Percentiles rank a stretch among this genome's conserved stretches.
Evolutionary conservation across 2,113 vertebrate species (phyloP).

Genomic region (Pampusana beccarii): DNA sequence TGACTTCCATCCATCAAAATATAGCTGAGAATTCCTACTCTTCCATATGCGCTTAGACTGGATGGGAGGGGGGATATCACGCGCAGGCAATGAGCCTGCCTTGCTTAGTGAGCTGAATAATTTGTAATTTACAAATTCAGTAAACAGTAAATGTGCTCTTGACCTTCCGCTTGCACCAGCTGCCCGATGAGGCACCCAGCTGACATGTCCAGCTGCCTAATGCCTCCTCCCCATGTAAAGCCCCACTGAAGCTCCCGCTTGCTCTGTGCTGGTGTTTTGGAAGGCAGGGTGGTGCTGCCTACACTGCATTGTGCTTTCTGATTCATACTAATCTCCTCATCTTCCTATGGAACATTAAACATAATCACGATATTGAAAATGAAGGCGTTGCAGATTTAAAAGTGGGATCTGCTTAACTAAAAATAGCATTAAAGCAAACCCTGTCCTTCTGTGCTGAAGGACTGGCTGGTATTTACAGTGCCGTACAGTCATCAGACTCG

Average conservation of each 20-base stretch:
- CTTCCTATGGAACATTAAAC: slow-evolving; percentile 66
- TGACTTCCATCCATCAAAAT: slow-evolving; percentile 32
- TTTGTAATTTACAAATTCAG: slow-evolving; percentile 58
- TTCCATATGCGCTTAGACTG: not conserved
- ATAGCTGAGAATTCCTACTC: slow-evolving; percentile 18
- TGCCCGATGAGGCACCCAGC: slow-evolving; percentile 62
- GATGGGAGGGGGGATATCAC: not conserved
- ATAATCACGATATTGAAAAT: slow-evolving; percentile 67
- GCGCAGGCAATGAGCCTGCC: not conserved
- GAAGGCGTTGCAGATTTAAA: slow-evolving; percentile 70
- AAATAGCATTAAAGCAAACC: slow-evolving; percentile 66
- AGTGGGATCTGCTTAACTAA: slow-evolving; percentile 68
- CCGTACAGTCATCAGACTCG: slow-evolving; percentile 42
- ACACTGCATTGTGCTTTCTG: slow-evolving; percentile 61
- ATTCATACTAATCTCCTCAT: slow-evolving; percentile 56
- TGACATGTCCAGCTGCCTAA: slow-evolving; percentile 62
- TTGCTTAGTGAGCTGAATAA: slow-evolving; percentile 61
- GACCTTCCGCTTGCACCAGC: slow-evolving; percentile 58
- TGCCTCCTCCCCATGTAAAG: not conserved
- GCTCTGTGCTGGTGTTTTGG: slow-evolving; percentile 15
- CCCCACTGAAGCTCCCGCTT: not conserved
- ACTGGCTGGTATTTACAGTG: slow-evolving; percentile 65
- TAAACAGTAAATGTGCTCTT: slow-evolving; percentile 55
- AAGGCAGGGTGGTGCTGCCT: slow-evolving; percentile 29
- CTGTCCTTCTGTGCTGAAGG: slow-evolving; percentile 67